phyloP scores from a whole-genome alignment of 1,140 invertebrate species.

The Bombyx mandarina region DNA sequence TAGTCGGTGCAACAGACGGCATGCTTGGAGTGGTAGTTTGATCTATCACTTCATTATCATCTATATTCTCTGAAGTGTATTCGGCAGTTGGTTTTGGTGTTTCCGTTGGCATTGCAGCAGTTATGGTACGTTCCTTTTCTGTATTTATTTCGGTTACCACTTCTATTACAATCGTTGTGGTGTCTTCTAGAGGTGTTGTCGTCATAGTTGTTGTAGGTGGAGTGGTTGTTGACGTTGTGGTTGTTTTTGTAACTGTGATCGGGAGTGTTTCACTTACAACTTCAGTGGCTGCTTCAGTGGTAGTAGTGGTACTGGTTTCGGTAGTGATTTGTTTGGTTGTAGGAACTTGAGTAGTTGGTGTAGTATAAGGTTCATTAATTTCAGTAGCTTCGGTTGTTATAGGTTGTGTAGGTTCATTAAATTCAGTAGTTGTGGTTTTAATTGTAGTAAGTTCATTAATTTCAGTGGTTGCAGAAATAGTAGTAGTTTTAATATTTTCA shows the following conservation, averaged over 20 bases:
- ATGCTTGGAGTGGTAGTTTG: conserved; percentile 14
- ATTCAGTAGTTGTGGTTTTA: conserved; percentile 10
- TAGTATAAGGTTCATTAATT: too few relatives aligned
- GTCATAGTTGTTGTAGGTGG: conserved; percentile 11
- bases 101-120: conserved; percentile 11
- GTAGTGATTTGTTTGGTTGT: too few relatives aligned
- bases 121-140: conserved; percentile 19
- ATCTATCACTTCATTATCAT: conserved; percentile 45
- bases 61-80: conserved; percentile 42
- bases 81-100: conserved; percentile 16
- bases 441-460: conserved; percentile 15
- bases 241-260: background rate
- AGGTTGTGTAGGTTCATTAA: conserved; percentile 12
- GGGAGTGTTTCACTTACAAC: too few relatives aligned
- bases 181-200: conserved; percentile 19
- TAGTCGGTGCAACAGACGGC: conserved; percentile 3
- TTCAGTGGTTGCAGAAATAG: conserved; percentile 5
- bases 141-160: conserved; percentile 43
- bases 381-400: conserved; percentile 11
- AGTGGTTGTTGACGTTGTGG: conserved; percentile 12
- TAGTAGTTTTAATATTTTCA: conserved; percentile 16
- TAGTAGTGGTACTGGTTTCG: too few relatives aligned
- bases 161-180: conserved; percentile 36
- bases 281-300: too few relatives aligned
- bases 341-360: too few relatives aligned